These are phyloP conservation scores for Apis dorsata DNA, from an alignment of 1,140 invertebrate genomes.

Conservation along the genomic window DNA sequence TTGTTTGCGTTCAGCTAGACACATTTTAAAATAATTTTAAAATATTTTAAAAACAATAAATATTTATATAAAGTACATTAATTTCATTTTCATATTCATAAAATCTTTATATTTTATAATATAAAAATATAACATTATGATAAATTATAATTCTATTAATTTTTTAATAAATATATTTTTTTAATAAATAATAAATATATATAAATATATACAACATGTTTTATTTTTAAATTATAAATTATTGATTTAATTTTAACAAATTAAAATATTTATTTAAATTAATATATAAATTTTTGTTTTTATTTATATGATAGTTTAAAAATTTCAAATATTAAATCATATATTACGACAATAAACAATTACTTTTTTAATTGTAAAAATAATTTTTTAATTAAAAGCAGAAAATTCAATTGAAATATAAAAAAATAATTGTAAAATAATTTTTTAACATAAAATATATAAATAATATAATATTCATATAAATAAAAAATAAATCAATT, in stretches of 20 bases:
- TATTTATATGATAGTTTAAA: neutral
- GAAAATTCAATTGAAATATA: neutral
- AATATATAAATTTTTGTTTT: neutral
- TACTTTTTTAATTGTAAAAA: constrained; percentile 12
- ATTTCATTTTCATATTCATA: neutral
- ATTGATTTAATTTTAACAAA: neutral
- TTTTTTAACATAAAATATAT: neutral
- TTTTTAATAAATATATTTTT: neutral
- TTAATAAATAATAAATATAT: neutral
- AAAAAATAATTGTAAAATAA: neutral
- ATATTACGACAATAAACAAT: neutral
- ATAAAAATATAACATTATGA: neutral
- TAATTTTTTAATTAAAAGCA: neutral
- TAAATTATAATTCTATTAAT: neutral
- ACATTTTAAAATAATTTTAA: constrained; percentile 2
- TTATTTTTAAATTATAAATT: constrained; percentile 1
- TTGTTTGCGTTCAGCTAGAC: constrained; percentile 92
- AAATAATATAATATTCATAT: neutral
- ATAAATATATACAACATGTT: neutral
- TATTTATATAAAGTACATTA: neutral
- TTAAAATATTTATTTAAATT: neutral
- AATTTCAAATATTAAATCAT: neutral
- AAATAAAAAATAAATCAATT: constrained; percentile 14
- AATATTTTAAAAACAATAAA: constrained; percentile 23
- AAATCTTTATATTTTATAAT: neutral